Percentiles rank a stretch among this genome's conserved stretches.
Evolutionary conservation across 2,888 invertebrate species (phyloP).

Genomic region (Monochamus alternatus): DNA sequence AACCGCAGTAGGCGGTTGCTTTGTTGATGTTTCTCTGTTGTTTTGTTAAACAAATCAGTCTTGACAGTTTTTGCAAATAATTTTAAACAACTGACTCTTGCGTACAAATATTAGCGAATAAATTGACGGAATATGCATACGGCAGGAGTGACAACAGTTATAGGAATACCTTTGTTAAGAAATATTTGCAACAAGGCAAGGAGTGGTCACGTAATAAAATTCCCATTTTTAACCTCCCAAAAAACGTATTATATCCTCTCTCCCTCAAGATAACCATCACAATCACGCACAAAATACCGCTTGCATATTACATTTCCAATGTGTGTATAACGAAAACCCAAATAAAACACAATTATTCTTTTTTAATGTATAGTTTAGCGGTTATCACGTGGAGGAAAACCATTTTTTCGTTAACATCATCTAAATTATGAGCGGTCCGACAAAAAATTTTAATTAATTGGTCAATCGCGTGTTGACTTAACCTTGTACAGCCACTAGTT

Average conservation of each 20-base stretch:
- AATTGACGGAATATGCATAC: no score
- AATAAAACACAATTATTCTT: neutral
- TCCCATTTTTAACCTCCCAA: neutral
- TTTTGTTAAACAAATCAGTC: no score
- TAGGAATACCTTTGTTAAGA: no score
- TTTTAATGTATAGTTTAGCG: slow-evolving; percentile 7
- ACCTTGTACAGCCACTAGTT: neutral
- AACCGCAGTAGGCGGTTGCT: no score
- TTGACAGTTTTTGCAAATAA: no score
- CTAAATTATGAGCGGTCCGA: slow-evolving; percentile 3
- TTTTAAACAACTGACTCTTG: no score
- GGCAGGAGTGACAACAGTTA: no score
- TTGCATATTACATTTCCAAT: neutral
- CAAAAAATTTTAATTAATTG: slow-evolving; percentile 16
- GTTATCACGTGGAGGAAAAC: neutral
- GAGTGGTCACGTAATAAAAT: neutral
- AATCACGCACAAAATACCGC: neutral
- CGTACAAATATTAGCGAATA: no score
- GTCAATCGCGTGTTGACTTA: slow-evolving; percentile 12
- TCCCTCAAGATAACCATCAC: neutral
- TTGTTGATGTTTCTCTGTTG: no score
- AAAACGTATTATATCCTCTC: slow-evolving; percentile 1
- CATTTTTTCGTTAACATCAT: slow-evolving; percentile 10
- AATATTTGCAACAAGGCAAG: neutral
- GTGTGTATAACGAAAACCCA: neutral